These are phyloP conservation scores for Rotaria socialis DNA, from an alignment of 2,888 invertebrate genomes.

Conservation along the genomic window DNA sequence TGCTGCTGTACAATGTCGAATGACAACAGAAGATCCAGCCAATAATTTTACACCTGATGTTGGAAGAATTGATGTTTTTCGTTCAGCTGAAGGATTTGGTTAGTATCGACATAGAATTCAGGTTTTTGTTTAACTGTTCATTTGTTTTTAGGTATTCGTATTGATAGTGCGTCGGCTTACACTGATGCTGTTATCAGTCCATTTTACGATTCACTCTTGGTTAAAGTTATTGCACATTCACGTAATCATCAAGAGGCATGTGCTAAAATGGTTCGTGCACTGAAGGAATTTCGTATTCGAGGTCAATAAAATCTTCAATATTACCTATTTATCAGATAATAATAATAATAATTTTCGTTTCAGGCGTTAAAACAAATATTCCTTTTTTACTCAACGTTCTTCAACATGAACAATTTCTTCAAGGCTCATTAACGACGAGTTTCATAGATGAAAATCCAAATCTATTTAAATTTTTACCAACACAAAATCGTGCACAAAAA, in stretches of 20 bases:
- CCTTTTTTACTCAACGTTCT: slow-evolving; percentile 93
- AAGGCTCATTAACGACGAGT: slow-evolving; percentile 88
- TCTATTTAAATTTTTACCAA: slow-evolving; percentile 79
- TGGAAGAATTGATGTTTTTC: slow-evolving; percentile 82
- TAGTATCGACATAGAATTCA: background rate
- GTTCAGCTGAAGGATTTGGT: slow-evolving; percentile 44
- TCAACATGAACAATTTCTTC: slow-evolving; percentile 89
- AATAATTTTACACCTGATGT: slow-evolving; percentile 95
- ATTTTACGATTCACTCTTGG: slow-evolving; percentile 92
- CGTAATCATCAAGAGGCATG: slow-evolving; percentile 81
- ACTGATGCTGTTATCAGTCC: slow-evolving; percentile 96
- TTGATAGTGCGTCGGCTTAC: slow-evolving; percentile 92
- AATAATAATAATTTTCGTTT: background rate
- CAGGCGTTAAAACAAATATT: slow-evolving; percentile 82
- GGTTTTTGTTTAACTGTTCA: background rate
- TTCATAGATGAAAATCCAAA: slow-evolving; percentile 97
- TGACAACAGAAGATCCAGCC: slow-evolving; percentile 97
- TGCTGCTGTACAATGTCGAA: slow-evolving; percentile 92
- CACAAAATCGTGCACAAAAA: slow-evolving; percentile 91
- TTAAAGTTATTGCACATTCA: slow-evolving; percentile 92
- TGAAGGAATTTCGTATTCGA: slow-evolving; percentile 90
- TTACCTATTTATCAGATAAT: background rate
- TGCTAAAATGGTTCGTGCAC: slow-evolving; percentile 90
- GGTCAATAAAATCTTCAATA: background rate
- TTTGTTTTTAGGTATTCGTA: slow-evolving; percentile 72